These are phyloP conservation scores for Megalurothrips usitatus DNA, from an alignment of 2,888 invertebrate genomes.

Conservation along the genomic window DNA sequence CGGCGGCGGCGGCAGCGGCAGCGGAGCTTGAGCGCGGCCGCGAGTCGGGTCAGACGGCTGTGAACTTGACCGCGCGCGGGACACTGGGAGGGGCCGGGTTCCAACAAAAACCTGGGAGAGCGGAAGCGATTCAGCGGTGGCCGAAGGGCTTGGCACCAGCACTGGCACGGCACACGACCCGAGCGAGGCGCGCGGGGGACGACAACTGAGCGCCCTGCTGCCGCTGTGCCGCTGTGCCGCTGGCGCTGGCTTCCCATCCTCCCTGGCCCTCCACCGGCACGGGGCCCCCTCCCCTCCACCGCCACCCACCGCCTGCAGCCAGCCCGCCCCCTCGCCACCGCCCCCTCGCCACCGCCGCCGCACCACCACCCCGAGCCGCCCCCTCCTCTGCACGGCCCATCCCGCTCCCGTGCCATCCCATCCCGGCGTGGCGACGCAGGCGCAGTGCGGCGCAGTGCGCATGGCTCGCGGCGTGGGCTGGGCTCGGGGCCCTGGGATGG, in stretches of 20 bases:
- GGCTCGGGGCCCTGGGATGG: background rate
- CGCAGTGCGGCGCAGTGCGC: constrained; percentile 17
- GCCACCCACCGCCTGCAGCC: constrained; percentile 16
- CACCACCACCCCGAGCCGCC: constrained; percentile 23
- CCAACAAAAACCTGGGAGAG: background rate
- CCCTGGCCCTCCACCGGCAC: constrained; percentile 25
- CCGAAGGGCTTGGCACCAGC: background rate
- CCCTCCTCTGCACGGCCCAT: constrained; percentile 24
- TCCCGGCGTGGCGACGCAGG: constrained; percentile 22
- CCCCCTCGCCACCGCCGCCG: constrained; percentile 1
- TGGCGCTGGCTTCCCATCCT: background rate
- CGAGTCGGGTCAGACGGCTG: no score
- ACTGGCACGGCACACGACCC: background rate
- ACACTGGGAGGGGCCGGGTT: no score
- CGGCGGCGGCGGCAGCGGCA: no score
- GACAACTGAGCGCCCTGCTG: background rate
- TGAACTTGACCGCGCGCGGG: no score
- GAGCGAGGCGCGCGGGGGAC: constrained; percentile 8
- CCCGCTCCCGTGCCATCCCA: background rate
- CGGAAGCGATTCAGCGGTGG: background rate
- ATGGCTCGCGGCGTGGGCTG: background rate
- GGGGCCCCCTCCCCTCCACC: constrained; percentile 17
- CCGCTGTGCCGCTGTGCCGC: background rate
- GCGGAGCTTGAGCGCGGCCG: no score
- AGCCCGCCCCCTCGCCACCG: constrained; percentile 27